Evolutionary conservation across 2,797 vertebrate species (phyloP).

Genomic region (Phyllotis vaccarum): DNA sequence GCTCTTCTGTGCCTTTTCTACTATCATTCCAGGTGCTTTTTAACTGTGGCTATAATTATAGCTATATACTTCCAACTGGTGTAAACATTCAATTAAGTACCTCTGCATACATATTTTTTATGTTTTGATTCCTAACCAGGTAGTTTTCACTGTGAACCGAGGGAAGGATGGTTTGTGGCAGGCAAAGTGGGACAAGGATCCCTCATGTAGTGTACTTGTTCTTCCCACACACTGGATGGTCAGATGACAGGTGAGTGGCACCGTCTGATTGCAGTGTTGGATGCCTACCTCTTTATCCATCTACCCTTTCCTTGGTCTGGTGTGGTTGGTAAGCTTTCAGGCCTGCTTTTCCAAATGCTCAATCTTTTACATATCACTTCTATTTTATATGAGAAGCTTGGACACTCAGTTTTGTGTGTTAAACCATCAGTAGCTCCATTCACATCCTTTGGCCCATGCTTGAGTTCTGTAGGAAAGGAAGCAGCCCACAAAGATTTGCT

Average conservation of each 20-base stretch:
- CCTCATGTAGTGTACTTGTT: constrained; percentile 2
- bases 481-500: neutral
- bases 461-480: neutral
- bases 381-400: neutral
- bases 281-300: too few species aligned
- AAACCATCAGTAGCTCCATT: neutral
- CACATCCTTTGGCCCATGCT: neutral
- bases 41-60: neutral
- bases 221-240: neutral
- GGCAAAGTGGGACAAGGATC: neutral
- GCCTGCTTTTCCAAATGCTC: neutral
- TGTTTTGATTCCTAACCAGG: constrained; percentile 17
- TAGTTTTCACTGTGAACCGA: neutral
- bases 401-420: neutral
- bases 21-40: neutral
- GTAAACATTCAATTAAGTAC: constrained; percentile 43
- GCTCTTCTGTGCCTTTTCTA: neutral
- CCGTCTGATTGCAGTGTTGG: neutral
- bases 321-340: neutral
- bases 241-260: neutral
- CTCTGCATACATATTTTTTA: constrained; percentile 37
- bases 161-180: constrained; percentile 2
- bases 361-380: neutral
- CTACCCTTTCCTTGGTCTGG: neutral
- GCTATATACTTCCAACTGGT: neutral